Base-by-base conservation (phyloP, 2,113 vertebrate genomes). In the Cranoglanis bouderius region DNA sequence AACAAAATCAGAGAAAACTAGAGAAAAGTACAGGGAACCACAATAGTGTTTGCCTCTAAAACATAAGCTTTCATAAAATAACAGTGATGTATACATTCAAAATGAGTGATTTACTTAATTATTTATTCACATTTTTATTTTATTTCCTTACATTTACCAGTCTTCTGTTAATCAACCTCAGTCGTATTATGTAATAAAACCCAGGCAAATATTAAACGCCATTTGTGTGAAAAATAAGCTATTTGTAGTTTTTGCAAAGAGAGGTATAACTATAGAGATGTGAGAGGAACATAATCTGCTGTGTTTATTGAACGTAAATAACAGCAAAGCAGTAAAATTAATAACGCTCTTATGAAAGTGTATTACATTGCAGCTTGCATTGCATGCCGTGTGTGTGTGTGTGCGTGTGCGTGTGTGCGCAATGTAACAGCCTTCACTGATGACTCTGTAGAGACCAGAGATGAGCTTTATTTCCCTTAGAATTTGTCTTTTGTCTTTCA, bases 401-500 rank as follows among this genome's bases (percentile, higher is more conserved):
- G 70, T 40, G 70, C 24, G 72, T 75, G 72, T 75, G 72, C 43
- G 72, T 43, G 72, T 43, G 72, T 12, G 72, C 24, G 9, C 38
- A 75, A 75, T 75, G 38, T 26, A 40, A 38, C 70, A 40, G 16
- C 72, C 72, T 75, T 43, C 43, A 78, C 43, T 78, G 75, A 78
- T 32, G 13, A 78, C 46, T 49, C 26, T 51, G 1, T 18, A 49
- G 40, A 43, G 38, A 77, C 38, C 40, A 49, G 49, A 32, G 49
- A 81, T 78, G 43, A 78, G 75, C 43, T 78, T 78, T 78, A 78
- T 78, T 80, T 80, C 77, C 29, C 49, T 10, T 80, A 6, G 26
- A 53, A 6, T 80, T 53, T 9, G 75, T 49, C 12, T 49, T 53
- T 53, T 53, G 26, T 51, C 43, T 78, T 78, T 7, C 75, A 13